Conservation (phyloP, 2,797 vertebrate species). For the Babyrousa celebensis region DNA sequence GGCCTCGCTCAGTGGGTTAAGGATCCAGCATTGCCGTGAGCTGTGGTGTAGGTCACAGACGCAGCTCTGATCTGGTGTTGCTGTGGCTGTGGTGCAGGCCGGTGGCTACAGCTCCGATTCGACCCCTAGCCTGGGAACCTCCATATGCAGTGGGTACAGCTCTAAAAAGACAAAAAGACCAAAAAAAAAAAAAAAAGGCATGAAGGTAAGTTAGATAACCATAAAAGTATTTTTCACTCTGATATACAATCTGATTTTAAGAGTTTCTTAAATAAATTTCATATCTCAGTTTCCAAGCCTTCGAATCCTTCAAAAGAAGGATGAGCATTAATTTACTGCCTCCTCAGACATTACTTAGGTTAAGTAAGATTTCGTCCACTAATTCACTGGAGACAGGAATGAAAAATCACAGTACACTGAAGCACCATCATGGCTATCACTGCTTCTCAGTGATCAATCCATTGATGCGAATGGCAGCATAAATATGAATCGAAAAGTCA, state of each 20-base stretch:
- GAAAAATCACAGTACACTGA: neutral
- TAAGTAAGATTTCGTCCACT: slow-evolving; percentile 32
- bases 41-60: no score
- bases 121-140: no score
- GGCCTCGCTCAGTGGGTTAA: no score
- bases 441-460: neutral
- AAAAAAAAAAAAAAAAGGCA: neutral
- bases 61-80: no score
- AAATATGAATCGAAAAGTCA: neutral
- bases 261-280: slow-evolving; percentile 3
- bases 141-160: no score
- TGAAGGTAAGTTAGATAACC: neutral
- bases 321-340: slow-evolving; percentile 13
- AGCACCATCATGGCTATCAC: neutral
- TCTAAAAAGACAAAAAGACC: no score
- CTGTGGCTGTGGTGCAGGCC: no score
- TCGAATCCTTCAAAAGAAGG: slow-evolving; percentile 34
- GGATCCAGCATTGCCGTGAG: no score
- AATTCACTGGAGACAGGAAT: neutral
- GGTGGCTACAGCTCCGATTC: no score
- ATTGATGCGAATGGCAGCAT: neutral
- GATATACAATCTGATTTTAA: neutral
- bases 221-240: neutral
- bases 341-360: neutral
- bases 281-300: neutral